Percentiles rank a stretch among this genome's conserved stretches.
These are phyloP conservation scores for Ctenicera cuprea DNA, from an alignment of 2,888 invertebrate species.

Conservation along the genomic window DNA sequence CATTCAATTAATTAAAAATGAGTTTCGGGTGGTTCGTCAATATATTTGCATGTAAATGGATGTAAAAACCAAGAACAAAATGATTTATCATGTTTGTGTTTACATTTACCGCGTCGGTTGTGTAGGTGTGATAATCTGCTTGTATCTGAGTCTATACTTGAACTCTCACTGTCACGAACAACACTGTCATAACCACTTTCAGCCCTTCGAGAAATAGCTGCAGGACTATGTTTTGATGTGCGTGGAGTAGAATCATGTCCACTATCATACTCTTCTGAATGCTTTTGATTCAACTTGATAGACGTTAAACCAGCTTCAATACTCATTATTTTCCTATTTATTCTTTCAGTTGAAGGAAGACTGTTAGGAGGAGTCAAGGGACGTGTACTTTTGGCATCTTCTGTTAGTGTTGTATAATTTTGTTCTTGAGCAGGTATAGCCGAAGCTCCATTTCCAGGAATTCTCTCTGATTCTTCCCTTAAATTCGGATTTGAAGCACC, in stretches of 20 bases:
- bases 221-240: constrained; percentile 87
- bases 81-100: constrained; percentile 81
- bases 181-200: constrained; percentile 96
- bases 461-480: constrained; percentile 79
- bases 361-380: constrained; percentile 75
- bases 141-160: constrained; percentile 86
- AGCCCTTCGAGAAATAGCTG: constrained; percentile 85
- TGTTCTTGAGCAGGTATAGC: constrained; percentile 54
- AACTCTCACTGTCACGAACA: constrained; percentile 91
- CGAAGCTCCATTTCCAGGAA: constrained; percentile 79
- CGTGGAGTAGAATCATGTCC: constrained; percentile 89
- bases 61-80: constrained; percentile 86
- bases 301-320: constrained; percentile 80
- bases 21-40: constrained; percentile 75
- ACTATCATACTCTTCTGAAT: constrained; percentile 86
- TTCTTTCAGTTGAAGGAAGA: constrained; percentile 78
- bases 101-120: constrained; percentile 76
- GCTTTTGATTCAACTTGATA: constrained; percentile 74
- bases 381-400: constrained; percentile 71
- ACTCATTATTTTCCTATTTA: constrained; percentile 78
- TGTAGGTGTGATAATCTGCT: constrained; percentile 73
- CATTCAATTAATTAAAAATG: constrained; percentile 66
- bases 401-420: constrained; percentile 62
- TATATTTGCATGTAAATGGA: constrained; percentile 86
- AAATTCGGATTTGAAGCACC: constrained; percentile 96